These are phyloP conservation scores for Petrocephalus sullivani DNA, from an alignment of 2,797 vertebrate genomes.

Conservation along the genomic window DNA sequence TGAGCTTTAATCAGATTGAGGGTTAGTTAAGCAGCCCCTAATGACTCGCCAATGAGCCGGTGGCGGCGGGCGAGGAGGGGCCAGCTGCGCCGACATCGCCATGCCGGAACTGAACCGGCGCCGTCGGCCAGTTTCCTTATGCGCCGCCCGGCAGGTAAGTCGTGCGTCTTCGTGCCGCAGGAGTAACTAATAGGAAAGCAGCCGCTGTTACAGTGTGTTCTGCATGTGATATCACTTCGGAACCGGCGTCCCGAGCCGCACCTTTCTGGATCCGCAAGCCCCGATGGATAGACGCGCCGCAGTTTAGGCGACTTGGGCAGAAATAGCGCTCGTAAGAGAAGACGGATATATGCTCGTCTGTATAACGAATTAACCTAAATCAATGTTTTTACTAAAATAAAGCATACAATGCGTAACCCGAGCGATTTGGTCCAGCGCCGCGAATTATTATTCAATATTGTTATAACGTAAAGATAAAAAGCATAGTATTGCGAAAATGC, in stretches of 20 bases:
- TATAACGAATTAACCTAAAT: neutral
- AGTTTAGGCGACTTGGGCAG: no score
- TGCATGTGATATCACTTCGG: neutral
- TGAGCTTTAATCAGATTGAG: neutral
- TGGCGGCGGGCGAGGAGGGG: neutral
- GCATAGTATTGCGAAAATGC: neutral
- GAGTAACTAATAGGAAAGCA: neutral
- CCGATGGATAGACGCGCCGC: no score
- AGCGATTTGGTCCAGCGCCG: neutral
- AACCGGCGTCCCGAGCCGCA: no score
- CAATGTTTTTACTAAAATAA: neutral
- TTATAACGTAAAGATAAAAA: neutral
- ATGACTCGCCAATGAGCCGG: neutral
- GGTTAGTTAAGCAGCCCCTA: neutral
- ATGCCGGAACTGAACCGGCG: neutral
- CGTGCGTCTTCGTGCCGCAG: neutral
- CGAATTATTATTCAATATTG: neutral
- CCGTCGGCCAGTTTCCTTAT: neutral
- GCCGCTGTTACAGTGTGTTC: neutral
- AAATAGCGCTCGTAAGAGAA: neutral
- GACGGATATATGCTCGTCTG: neutral
- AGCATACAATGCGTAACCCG: neutral
- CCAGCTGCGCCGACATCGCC: neutral
- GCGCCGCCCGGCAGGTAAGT: neutral
- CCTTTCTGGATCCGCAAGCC: no score